phyloP scores from a whole-genome alignment of 1,140 invertebrate species.

The Dermatophagoides farinae region DNA sequence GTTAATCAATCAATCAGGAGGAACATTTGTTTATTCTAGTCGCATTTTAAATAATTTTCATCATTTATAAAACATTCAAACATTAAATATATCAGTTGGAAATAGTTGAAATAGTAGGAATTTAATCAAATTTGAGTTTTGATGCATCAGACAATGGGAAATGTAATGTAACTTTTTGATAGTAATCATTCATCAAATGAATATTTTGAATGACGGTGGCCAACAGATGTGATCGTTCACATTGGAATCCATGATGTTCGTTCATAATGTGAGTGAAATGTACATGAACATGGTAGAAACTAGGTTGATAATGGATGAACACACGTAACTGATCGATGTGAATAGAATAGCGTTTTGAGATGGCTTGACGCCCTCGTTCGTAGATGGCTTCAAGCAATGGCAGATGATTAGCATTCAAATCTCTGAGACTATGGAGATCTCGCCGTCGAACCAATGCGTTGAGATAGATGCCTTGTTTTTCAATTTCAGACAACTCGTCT shows the following conservation, averaged over 20 bases:
- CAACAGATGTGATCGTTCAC: slow-evolving; percentile 64
- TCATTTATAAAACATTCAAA: no score
- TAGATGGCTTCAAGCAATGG: slow-evolving; percentile 60
- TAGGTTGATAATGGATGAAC: slow-evolving; percentile 88
- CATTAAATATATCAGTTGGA: no score
- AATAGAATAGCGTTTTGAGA: slow-evolving; percentile 56
- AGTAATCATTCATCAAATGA: slow-evolving; percentile 56
- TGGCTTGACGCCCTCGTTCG: slow-evolving; percentile 46
- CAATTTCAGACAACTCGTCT: slow-evolving; percentile 51
- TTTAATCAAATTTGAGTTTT: background rate
- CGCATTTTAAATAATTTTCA: no score
- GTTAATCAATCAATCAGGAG: background rate
- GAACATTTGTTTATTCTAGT: no score
- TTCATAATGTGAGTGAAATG: slow-evolving; percentile 69
- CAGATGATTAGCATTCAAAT: slow-evolving; percentile 52
- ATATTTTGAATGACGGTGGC: slow-evolving; percentile 77
- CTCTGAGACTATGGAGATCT: slow-evolving; percentile 57
- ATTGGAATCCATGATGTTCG: slow-evolving; percentile 44
- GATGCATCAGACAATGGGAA: slow-evolving; percentile 24
- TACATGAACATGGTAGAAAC: slow-evolving; percentile 87
- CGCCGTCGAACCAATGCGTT: slow-evolving; percentile 45
- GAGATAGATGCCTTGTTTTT: background rate
- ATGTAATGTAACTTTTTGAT: slow-evolving; percentile 48
- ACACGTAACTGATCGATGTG: slow-evolving; percentile 42
- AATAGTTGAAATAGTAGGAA: no score